Percentiles rank a stretch among this genome's conserved stretches.
Conservation (phyloP, 92 coral and sea anemone genomes). For the Montipora capitata region DNA sequence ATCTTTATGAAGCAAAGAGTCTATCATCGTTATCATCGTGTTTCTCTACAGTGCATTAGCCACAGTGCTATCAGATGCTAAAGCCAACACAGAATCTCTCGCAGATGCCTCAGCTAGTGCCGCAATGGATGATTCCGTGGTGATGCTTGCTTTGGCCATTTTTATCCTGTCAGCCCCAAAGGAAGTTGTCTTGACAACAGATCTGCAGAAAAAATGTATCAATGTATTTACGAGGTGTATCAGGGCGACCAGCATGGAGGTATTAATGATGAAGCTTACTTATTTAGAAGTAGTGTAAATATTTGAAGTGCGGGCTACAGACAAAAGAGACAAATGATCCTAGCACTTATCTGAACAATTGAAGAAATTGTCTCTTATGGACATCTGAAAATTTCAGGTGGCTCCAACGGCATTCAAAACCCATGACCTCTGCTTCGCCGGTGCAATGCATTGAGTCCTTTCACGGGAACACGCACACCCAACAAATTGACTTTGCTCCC, state of each 20-base stretch:
- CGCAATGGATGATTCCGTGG: constrained; percentile 86
- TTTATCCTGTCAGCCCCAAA: constrained; percentile 96
- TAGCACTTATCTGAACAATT: too few species aligned
- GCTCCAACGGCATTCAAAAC: too few species aligned
- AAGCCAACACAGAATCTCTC: constrained; percentile 53
- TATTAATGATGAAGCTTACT: constrained; percentile 5
- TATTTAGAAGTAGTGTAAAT: too few species aligned
- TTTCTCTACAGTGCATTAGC: constrained; percentile 84
- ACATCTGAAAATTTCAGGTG: too few species aligned
- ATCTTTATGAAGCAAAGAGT: neutral
- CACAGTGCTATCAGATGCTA: constrained; percentile 80
- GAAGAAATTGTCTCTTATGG: too few species aligned
- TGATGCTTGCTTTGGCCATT: constrained; percentile 89
- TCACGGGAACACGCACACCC: too few species aligned
- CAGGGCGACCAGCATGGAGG: constrained; percentile 83
- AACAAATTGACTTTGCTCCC: too few species aligned
- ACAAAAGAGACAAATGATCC: too few species aligned
- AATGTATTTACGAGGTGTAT: constrained; percentile 90
- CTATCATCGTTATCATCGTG: neutral
- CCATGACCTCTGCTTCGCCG: too few species aligned
- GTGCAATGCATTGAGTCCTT: too few species aligned
- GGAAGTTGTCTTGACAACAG: constrained; percentile 87
- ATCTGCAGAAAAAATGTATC: constrained; percentile 88
- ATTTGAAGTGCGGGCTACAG: too few species aligned
- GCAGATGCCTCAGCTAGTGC: constrained; percentile 24